A percentile compares a stretch with the other conserved stretches of the same genome.
phyloP scores from a whole-genome alignment of 2,888 invertebrate species.

The Ennomos fuscantarius region DNA sequence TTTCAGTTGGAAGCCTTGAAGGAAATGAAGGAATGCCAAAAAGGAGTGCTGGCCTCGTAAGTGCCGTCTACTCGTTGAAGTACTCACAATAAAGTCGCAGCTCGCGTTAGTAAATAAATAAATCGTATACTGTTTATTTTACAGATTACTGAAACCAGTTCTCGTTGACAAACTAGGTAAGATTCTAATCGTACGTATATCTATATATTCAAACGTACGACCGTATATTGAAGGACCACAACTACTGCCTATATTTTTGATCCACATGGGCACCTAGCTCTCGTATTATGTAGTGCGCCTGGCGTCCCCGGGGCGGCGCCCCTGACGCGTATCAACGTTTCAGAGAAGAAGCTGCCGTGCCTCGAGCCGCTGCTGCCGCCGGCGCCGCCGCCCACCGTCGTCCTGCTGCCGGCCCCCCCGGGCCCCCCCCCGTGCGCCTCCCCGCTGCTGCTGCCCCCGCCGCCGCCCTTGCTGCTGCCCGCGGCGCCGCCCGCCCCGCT shows the following conservation, averaged over 20 bases:
- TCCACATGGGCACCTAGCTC: no score
- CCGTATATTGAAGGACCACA: no score
- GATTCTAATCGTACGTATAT: constrained; percentile 18
- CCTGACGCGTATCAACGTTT: no score
- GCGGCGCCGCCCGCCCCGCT: constrained; percentile 40
- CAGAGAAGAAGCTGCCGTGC: constrained; percentile 42
- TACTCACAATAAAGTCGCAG: no score
- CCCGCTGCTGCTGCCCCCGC: constrained; percentile 60
- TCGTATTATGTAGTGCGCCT: no score
- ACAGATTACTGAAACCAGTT: constrained; percentile 71
- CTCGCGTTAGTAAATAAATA: no score
- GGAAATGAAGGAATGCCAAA: constrained; percentile 76
- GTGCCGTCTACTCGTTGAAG: constrained; percentile 39
- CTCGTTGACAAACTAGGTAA: constrained; percentile 64
- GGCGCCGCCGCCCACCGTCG: constrained; percentile 62
- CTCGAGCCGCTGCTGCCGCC: constrained; percentile 48
- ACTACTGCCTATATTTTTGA: no score
- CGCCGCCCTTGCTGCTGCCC: constrained; percentile 45
- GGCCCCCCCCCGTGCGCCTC: constrained; percentile 40
- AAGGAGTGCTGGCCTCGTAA: constrained; percentile 68
- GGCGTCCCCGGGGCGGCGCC: no score
- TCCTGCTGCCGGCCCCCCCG: constrained; percentile 68
- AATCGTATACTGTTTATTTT: constrained; percentile 41
- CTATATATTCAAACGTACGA: no score
- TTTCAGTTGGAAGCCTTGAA: constrained; percentile 72